phyloP scores from a whole-genome alignment of 2,113 vertebrate species.

The Labeo rohita region DNA sequence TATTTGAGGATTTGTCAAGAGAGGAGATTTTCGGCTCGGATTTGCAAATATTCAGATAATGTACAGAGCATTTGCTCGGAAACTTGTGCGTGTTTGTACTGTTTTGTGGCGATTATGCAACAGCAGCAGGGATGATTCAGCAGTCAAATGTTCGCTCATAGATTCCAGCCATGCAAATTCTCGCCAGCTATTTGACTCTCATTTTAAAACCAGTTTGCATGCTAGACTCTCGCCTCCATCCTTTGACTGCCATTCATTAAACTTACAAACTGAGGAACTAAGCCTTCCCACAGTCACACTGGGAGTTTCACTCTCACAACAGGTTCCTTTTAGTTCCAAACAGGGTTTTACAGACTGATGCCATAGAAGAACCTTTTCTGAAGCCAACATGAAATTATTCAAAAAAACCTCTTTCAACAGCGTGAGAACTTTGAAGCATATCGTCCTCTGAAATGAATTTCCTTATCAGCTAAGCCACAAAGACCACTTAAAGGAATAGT shows the following conservation, averaged over 20 bases:
- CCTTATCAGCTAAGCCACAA: background rate
- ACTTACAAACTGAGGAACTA: background rate
- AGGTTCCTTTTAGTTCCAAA: background rate
- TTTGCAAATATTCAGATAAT: slow-evolving; percentile 3
- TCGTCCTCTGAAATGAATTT: background rate
- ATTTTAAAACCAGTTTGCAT: slow-evolving; percentile 59
- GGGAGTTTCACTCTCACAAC: slow-evolving; percentile 8
- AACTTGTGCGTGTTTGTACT: slow-evolving; percentile 17
- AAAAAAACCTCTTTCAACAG: background rate
- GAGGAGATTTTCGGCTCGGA: background rate
- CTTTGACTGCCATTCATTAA: slow-evolving; percentile 13
- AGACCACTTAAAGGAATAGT: background rate
- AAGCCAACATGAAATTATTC: background rate
- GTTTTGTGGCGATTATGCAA: slow-evolving; percentile 42
- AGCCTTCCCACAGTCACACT: background rate
- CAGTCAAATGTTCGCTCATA: slow-evolving; percentile 59
- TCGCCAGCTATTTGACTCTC: slow-evolving; percentile 53
- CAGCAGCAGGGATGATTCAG: slow-evolving; percentile 57
- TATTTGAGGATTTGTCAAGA: background rate
- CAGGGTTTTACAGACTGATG: background rate
- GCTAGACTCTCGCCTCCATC: slow-evolving; percentile 25
- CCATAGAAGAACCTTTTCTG: background rate
- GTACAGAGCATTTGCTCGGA: background rate
- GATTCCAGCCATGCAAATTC: slow-evolving; percentile 64
- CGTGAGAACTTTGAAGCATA: background rate